Evolutionary conservation across 92 coral and sea anemone genomes (phyloP).

Genomic region (Parazoanthus swiftii): DNA sequence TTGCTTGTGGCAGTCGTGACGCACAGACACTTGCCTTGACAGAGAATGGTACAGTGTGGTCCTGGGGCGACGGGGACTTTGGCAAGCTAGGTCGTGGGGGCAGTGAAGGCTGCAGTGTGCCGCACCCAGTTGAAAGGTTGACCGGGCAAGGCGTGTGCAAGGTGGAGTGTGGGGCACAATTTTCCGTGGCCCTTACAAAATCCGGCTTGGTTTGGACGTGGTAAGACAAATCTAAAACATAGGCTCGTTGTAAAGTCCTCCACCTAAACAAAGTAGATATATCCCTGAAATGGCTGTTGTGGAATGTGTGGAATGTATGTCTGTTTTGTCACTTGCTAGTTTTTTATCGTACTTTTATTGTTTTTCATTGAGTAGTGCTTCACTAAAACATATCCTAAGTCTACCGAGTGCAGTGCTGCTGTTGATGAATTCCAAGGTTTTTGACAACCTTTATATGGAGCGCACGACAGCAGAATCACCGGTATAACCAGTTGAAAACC

Average conservation of each 20-base stretch:
- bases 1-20: conserved; percentile 99
- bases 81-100: conserved; percentile 99
- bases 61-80: conserved; percentile 99
- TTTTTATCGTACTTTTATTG: no score
- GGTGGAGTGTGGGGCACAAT: conserved; percentile 98
- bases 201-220: conserved; percentile 95
- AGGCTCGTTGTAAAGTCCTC: background rate
- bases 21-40: conserved; percentile 98
- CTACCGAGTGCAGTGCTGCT: no score
- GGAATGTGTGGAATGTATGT: no score
- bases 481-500: no score
- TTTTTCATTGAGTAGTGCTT: no score
- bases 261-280: background rate
- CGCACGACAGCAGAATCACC: no score
- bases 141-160: conserved; percentile 91
- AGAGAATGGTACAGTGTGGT: conserved; percentile 93
- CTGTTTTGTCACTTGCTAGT: no score
- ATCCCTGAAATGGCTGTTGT: no score
- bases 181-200: conserved; percentile 90
- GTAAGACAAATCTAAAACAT: conserved; percentile 52
- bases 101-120: conserved; percentile 97
- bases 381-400: no score
- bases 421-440: no score
- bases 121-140: conserved; percentile 92
- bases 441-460: no score